Evolutionary conservation across 2,113 vertebrate genomes (phyloP), one percentile per base, ranked within the genome.

Genomic region (Gasterosteus nipponicus): DNA sequence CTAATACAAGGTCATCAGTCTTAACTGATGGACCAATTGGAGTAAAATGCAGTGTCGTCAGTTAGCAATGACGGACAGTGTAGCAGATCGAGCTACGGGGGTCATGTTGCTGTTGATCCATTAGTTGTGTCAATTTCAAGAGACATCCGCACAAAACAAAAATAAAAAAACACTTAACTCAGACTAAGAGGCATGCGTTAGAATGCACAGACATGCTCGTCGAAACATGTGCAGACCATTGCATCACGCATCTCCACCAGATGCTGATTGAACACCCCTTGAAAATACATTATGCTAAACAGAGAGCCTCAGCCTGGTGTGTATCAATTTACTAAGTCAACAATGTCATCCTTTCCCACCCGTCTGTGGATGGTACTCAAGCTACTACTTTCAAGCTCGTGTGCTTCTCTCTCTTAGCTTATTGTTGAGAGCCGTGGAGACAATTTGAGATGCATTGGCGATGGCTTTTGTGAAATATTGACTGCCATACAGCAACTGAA

Each of bases 1-100:
- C 56, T 78, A 78, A 83, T 83, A 78, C 1, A 81, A 83, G 77
- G 69, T 75, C 69, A 86, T 86, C 77, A 67, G 73, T 83, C 77
- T 78, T 47, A 81, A 61, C 77, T 80, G 75, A 80, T 71, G 62
- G 66, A 62, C 49, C 66, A 56, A 75, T 81, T 63, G 56, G 56
- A 60, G 42, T 67, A 54, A 77, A 80, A 71, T 2, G 7, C 60
- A 35, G 19, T 46, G 61, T 18, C 62, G 53, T 57, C 53, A 18
- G 33, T 35, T 35, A 19, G 38, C 22, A 53, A 0, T 67, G 73
- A 69, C 47, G 59, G 68, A 35, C 39, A 47, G 35, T 53, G 7
- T 35, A 64, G 61, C 54, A 62, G 18, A 70, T 49, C 35, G 57
- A 81, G 41, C n/a, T 9, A 9, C 22, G n/a, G 53, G 33, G 46